Conservation (phyloP, 2,797 vertebrate species). For the Hylomyscus alleni region DNA sequence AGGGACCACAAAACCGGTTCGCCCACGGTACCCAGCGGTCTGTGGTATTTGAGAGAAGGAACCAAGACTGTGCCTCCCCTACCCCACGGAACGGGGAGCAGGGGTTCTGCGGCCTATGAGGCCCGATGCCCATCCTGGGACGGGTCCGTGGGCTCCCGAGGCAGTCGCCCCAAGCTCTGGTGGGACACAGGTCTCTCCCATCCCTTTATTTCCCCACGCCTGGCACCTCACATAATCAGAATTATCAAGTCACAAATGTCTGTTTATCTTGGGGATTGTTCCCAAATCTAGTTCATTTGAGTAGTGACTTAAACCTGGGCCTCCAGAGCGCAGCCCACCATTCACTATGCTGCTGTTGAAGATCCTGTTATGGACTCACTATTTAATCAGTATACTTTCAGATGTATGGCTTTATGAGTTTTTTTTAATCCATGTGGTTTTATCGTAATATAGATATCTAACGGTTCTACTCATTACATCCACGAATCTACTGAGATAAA, state of each 20-base stretch:
- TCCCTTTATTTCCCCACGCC: no score
- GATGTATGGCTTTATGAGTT: conserved; percentile 32
- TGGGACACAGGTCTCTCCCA: no score
- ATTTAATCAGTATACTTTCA: conserved; percentile 29
- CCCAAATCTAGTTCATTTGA: neutral
- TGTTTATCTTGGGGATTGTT: neutral
- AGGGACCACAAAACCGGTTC: no score
- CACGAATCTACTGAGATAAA: conserved; percentile 58
- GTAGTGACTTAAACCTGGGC: neutral
- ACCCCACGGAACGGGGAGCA: no score
- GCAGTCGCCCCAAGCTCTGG: no score
- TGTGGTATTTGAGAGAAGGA: no score
- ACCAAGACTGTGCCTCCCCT: no score
- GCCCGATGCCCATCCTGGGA: no score
- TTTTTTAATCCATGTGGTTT: neutral
- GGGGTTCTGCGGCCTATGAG: no score
- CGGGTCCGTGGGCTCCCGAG: no score
- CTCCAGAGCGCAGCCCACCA: neutral
- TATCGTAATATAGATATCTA: conserved; percentile 17
- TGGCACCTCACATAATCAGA: neutral
- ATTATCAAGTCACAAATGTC: conserved; percentile 7
- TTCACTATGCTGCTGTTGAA: neutral
- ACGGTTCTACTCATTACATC: neutral
- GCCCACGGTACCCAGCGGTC: no score
- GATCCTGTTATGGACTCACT: neutral